A percentile compares a stretch with the other conserved stretches of the same genome.
Evolutionary conservation across 2,797 vertebrate species (phyloP).

Genomic region (Synaphobranchus kaupii): DNA sequence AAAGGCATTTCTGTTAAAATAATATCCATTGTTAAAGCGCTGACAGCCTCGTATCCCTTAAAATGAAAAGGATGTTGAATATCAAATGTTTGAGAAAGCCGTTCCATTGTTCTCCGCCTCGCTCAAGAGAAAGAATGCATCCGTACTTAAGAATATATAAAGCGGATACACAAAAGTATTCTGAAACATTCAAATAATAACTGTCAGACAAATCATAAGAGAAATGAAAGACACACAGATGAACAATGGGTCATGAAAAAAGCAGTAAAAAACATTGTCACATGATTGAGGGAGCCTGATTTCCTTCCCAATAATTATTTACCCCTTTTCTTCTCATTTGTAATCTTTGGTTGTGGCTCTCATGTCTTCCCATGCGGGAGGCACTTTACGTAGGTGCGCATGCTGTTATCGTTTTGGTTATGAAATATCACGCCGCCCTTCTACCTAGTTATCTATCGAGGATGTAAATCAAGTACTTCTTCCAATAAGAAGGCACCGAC

Average conservation of each 20-base stretch:
- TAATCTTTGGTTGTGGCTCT: neutral
- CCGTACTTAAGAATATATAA: neutral
- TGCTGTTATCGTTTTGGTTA: no score
- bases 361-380: no score
- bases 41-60: conserved; percentile 5
- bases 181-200: neutral
- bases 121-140: neutral
- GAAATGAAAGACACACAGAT: neutral
- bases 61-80: neutral
- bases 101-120: neutral
- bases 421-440: no score
- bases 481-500: no score
- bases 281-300: neutral
- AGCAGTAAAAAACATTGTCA: no score
- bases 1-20: conserved; percentile 7
- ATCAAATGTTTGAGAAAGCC: conserved; percentile 8
- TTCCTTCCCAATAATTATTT: neutral
- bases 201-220: neutral
- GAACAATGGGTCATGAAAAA: neutral
- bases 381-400: no score
- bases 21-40: neutral
- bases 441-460: no score
- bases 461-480: no score
- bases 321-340: conserved; percentile 1
- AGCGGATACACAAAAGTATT: neutral